Conservation (phyloP, 2,797 vertebrate genomes). For the Kryptopterus vitreolus region DNA sequence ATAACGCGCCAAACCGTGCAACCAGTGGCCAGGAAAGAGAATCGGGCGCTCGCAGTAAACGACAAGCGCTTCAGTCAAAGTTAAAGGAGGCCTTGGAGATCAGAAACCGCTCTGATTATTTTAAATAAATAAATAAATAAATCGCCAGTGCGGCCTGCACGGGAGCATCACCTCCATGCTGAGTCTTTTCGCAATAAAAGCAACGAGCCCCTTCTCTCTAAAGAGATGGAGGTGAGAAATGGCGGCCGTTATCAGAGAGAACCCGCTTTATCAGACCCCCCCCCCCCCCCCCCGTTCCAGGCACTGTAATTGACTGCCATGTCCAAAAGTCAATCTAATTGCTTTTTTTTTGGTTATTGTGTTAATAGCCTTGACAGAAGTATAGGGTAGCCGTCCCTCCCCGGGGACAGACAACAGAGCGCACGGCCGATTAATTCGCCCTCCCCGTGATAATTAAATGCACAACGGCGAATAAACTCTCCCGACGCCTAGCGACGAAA, state of each 20-base stretch:
- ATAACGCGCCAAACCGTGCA: background rate
- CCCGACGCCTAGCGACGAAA: slow-evolving; percentile 64
- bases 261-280: slow-evolving; percentile 42
- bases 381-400: slow-evolving; percentile 63
- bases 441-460: slow-evolving; percentile 50
- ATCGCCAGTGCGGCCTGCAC: background rate
- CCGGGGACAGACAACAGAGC: slow-evolving; percentile 37
- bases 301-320: slow-evolving; percentile 69
- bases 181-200: slow-evolving; percentile 8
- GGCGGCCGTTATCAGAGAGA: slow-evolving; percentile 38
- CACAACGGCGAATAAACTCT: slow-evolving; percentile 54
- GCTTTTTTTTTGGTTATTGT: slow-evolving; percentile 69
- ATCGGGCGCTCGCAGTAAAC: background rate
- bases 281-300: slow-evolving; percentile 33
- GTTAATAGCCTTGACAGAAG: slow-evolving; percentile 64
- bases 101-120: background rate
- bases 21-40: background rate
- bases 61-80: slow-evolving; percentile 22
- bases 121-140: too few species aligned
- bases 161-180: background rate
- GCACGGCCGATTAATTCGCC: slow-evolving; percentile 56
- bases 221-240: slow-evolving; percentile 25
- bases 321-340: slow-evolving; percentile 72
- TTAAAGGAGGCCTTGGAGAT: slow-evolving; percentile 15
- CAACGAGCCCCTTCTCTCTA: slow-evolving; percentile 8